Conservation (phyloP, 1,140 invertebrate species). For the Philopotamus ludificatus region DNA sequence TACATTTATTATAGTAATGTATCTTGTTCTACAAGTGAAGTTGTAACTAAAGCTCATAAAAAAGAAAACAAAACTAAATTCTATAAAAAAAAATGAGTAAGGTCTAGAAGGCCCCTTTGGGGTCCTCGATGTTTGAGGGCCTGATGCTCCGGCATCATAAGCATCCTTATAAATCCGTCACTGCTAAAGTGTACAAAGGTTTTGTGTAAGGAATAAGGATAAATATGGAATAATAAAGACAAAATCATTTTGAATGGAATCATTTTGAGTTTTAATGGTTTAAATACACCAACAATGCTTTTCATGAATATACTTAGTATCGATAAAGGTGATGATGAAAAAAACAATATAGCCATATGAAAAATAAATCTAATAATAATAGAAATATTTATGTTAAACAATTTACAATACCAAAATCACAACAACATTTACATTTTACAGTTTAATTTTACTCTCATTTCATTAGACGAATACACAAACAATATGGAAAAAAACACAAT, state of each 20-base stretch:
- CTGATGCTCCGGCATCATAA: no score
- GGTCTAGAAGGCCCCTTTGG: no score
- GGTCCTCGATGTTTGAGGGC: no score
- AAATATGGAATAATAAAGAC: constrained; percentile 21
- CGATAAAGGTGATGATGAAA: constrained; percentile 37
- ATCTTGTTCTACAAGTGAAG: no score
- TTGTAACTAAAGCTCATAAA: no score
- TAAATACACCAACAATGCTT: constrained; percentile 42
- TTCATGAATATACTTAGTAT: constrained; percentile 38
- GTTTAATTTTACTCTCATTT: constrained; percentile 32
- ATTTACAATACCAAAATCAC: constrained; percentile 35
- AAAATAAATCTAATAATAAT: constrained; percentile 39
- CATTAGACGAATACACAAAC: not conserved
- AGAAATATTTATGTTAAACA: constrained; percentile 30
- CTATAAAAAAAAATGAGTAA: no score
- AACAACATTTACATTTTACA: constrained; percentile 19
- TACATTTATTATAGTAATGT: no score
- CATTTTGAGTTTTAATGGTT: constrained; percentile 41
- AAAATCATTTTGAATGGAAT: constrained; percentile 37
- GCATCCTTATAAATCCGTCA: no score
- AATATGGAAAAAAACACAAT: constrained; percentile 30
- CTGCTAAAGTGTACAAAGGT: no score
- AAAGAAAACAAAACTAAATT: no score
- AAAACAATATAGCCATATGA: constrained; percentile 37
- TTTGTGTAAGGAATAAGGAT: not conserved